phyloP scores from a whole-genome alignment of 2,113 vertebrate species.

The Poicephalus gulielmi region DNA sequence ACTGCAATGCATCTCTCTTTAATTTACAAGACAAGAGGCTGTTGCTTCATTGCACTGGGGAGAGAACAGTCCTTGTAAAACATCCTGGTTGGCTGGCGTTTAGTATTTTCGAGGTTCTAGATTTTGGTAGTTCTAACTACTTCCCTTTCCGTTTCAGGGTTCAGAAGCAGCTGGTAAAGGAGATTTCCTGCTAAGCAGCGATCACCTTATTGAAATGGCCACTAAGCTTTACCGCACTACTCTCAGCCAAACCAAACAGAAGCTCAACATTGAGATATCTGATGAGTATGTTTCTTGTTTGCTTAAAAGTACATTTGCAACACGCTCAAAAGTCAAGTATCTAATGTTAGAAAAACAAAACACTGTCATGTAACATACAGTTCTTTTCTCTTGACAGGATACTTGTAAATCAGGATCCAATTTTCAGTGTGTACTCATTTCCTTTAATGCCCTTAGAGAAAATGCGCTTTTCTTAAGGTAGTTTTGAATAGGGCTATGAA shows the following conservation, averaged over 20 bases:
- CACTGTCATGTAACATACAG: neutral
- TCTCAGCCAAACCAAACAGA: constrained; percentile 83
- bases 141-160: constrained; percentile 75
- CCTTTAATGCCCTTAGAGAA: neutral
- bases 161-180: constrained; percentile 91
- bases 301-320: neutral
- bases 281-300: constrained; percentile 87
- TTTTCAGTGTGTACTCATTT: neutral
- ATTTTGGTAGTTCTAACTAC: neutral
- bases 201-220: constrained; percentile 96
- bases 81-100: neutral
- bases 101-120: neutral
- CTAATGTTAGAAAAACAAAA: neutral
- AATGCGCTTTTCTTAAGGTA: neutral
- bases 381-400: neutral
- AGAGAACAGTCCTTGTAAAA: neutral
- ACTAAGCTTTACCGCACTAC: constrained; percentile 92
- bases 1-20: neutral
- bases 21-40: neutral
- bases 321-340: neutral
- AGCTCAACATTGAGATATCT: constrained; percentile 91
- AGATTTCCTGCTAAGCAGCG: constrained; percentile 96
- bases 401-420: neutral
- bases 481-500: neutral
- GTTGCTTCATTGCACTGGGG: neutral